Base-by-base conservation (phyloP, 2,888 invertebrate genomes). In the Stegana nigrithorax region DNA sequence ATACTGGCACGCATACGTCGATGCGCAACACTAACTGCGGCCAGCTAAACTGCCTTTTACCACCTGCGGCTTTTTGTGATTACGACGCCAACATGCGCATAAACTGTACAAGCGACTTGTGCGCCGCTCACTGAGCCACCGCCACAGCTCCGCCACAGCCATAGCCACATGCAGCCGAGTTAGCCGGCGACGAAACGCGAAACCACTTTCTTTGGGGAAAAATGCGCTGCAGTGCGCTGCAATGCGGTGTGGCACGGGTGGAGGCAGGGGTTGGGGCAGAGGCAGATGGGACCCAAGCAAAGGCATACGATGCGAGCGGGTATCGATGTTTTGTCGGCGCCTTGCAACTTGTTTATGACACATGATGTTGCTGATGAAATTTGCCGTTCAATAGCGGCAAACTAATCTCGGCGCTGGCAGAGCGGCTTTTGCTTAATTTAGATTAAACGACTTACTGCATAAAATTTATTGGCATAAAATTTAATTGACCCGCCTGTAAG, bases 31-130 rank as follows among this genome's bases (percentile, higher is more conserved):
- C n/a, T n/a, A n/a, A n/a, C n/a, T n/a, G n/a, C n/a, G n/a, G n/a
- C n/a, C n/a, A n/a, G n/a, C n/a, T n/a, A n/a, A n/a, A n/a, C n/a
- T n/a, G n/a, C 62, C 69, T 71, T 72, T 75, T 79, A 81, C 83
- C 83, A 80, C 82, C 82, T 83, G 83, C 81, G 83, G 82, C 81
- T 80, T 70, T 74, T 78, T 72, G 81, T 83, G 83, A 82, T 82
- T 82, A 75, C 81, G 71, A 73, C 36, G 53, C 72, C 76, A 80
- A 81, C 80, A 81, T 75, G 75, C 71, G 71, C 75, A 69, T 68
- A 66, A 69, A 66, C 63, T 51, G 57, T 47, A 56, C 51, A 57
- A 80, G 69, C 71, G 71, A 73, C 72, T 73, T 80, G 76, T 73
- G 76, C 74, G 74, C 78, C 67, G 73, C 66, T 69, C 63, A 65